Evolutionary conservation across 2,113 vertebrate genomes (phyloP).

Genomic region (Poicephalus gulielmi): DNA sequence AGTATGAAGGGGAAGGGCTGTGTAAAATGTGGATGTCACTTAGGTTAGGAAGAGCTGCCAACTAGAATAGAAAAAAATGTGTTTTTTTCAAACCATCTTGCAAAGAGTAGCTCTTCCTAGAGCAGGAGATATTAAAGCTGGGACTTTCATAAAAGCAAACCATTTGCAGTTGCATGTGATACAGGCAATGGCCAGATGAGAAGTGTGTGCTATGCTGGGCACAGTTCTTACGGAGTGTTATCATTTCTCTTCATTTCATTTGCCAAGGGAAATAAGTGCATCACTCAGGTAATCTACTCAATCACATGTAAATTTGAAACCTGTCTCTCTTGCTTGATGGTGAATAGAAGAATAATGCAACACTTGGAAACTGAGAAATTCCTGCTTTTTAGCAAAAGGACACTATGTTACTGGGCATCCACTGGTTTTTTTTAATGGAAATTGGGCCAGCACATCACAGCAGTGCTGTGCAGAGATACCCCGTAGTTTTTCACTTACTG

Average conservation of each 20-base stretch:
- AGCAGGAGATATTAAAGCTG: neutral
- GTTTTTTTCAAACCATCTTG: neutral
- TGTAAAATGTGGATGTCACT: neutral
- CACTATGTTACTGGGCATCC: neutral
- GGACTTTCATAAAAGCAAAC: neutral
- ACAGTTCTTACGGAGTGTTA: neutral
- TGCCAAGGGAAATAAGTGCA: neutral
- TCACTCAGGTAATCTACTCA: neutral
- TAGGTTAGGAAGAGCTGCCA: neutral
- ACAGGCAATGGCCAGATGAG: neutral
- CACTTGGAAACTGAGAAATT: neutral
- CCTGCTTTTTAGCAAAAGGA: neutral
- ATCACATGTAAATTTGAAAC: neutral
- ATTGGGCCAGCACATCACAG: neutral
- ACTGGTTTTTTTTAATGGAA: neutral
- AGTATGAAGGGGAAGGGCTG: neutral
- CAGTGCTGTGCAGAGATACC: rapidly evolving
- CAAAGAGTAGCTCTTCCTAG: neutral
- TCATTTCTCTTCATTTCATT: neutral
- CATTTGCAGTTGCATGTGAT: neutral
- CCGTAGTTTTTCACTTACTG: neutral
- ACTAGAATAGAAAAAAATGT: neutral
- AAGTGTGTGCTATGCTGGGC: neutral
- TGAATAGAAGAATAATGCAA: neutral
- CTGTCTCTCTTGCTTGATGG: neutral